Evolutionary conservation across 2,797 vertebrate species (phyloP).

Genomic region (Taenioides sp.): DNA sequence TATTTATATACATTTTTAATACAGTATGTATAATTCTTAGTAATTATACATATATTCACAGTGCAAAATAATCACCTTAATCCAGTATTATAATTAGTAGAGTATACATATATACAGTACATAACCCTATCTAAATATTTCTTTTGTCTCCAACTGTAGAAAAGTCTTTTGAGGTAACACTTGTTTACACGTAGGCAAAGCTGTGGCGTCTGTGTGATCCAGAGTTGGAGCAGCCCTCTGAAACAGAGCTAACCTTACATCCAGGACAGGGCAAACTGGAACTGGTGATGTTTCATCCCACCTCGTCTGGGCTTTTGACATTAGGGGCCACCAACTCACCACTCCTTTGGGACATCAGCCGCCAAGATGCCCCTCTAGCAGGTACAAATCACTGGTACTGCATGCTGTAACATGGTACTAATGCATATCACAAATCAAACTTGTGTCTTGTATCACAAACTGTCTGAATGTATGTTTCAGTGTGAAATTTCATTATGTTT

Average conservation of each 20-base stretch:
- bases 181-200: constrained; percentile 80
- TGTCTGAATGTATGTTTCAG: constrained; percentile 58
- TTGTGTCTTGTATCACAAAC: constrained; percentile 23
- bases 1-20: neutral
- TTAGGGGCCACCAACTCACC: constrained; percentile 59
- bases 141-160: neutral
- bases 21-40: too few relatives aligned
- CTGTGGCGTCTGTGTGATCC: constrained; percentile 82
- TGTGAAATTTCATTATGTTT: constrained; percentile 44
- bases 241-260: constrained; percentile 73
- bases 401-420: neutral
- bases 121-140: neutral
- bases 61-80: neutral
- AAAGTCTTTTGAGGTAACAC: neutral
- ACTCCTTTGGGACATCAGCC: constrained; percentile 84
- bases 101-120: neutral
- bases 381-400: constrained; percentile 70
- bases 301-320: constrained; percentile 80
- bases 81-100: neutral
- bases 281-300: constrained; percentile 87
- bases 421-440: constrained; percentile 8
- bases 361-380: constrained; percentile 76
- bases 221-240: constrained; percentile 61
- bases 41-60: neutral
- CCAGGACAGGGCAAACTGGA: constrained; percentile 73